Conservation (phyloP, 2,888 invertebrate species). For the Catocala fraxini region DNA sequence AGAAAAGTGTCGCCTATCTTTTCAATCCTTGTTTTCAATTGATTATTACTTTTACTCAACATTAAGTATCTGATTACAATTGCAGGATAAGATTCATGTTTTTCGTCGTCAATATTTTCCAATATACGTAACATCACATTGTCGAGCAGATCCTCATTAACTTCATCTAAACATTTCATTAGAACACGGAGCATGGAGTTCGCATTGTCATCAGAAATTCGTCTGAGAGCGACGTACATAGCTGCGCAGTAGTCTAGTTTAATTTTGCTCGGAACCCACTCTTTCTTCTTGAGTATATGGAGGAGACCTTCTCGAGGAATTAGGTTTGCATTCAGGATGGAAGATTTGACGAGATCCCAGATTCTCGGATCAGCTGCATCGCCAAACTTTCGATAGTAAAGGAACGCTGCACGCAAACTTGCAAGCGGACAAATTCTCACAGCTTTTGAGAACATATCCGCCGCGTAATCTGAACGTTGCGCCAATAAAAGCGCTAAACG, state of each 20-base stretch:
- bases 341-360: constrained; percentile 63
- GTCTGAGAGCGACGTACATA: constrained; percentile 52
- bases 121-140: constrained; percentile 44
- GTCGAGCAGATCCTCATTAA: constrained; percentile 49
- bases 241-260: constrained; percentile 60
- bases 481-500: constrained; percentile 60
- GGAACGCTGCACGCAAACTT: constrained; percentile 57
- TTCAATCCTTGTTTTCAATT: constrained; percentile 50
- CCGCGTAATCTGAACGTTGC: constrained; percentile 44
- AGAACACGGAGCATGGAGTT: constrained; percentile 50
- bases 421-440: constrained; percentile 53
- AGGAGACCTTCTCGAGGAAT: constrained; percentile 28
- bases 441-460: constrained; percentile 47
- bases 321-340: constrained; percentile 52
- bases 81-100: constrained; percentile 47
- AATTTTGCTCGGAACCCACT: constrained; percentile 53
- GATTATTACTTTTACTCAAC: constrained; percentile 52
- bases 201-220: constrained; percentile 35
- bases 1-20: constrained; percentile 57
- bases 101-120: constrained; percentile 29
- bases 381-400: constrained; percentile 44
- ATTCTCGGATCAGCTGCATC: constrained; percentile 47
- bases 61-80: constrained; percentile 64
- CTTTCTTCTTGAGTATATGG: constrained; percentile 25
- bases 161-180: constrained; percentile 50